These are phyloP conservation scores for Valencia hispanica DNA, from an alignment of 2,797 vertebrate species.

Conservation along the genomic window DNA sequence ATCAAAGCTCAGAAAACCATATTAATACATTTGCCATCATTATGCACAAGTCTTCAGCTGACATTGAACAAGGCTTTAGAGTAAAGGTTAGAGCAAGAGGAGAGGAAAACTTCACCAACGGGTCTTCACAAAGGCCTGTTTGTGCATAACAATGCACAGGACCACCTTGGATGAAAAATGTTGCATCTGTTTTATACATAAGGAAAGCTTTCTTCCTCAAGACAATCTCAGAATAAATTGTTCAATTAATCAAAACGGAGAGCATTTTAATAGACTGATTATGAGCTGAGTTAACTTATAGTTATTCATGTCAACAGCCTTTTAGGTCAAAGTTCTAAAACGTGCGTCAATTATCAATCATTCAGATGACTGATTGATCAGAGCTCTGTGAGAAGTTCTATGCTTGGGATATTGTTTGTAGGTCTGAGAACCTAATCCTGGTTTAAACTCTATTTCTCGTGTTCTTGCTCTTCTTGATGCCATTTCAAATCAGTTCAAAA, in stretches of 20 bases:
- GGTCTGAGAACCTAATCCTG: no score
- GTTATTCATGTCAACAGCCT: neutral
- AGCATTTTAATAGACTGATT: neutral
- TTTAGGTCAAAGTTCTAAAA: neutral
- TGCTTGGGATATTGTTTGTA: no score
- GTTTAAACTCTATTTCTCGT: neutral
- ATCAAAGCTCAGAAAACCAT: neutral
- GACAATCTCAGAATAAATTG: neutral
- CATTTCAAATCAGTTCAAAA: neutral
- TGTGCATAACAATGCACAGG: neutral
- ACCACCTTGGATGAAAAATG: neutral
- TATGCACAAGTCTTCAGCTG: neutral
- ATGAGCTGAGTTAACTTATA: neutral
- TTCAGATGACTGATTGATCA: no score
- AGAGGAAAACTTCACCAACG: no score
- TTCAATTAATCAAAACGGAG: neutral
- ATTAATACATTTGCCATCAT: neutral
- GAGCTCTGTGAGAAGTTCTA: no score
- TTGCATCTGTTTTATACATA: neutral
- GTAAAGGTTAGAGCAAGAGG: neutral
- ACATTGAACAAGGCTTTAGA: neutral
- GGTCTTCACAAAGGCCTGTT: no score
- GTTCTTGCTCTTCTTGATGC: neutral
- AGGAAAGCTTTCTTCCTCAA: neutral
- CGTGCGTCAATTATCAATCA: no score